phyloP scores from a whole-genome alignment of 2,888 invertebrate species.

The Andricus curvator region DNA sequence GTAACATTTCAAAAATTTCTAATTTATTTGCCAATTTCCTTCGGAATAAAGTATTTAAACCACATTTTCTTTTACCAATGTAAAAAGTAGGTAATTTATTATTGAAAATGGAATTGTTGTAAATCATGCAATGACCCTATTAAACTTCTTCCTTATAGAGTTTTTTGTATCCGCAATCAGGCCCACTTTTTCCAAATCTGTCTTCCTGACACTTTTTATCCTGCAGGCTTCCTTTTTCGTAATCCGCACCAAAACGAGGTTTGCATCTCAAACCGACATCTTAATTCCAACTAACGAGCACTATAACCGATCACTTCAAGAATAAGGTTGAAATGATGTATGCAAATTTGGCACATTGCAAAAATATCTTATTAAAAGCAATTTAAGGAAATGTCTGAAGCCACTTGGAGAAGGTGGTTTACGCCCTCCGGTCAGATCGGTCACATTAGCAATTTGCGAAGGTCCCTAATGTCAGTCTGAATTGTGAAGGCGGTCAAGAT shows the following conservation, averaged over 20 bases:
- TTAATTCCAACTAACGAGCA: slow-evolving; percentile 29
- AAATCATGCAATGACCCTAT: no score
- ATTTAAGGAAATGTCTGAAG: not conserved
- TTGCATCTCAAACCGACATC: slow-evolving; percentile 31
- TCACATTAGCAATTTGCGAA: slow-evolving; percentile 3
- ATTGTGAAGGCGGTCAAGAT: not conserved
- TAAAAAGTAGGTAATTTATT: no score
- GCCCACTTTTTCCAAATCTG: not conserved
- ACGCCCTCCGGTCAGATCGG: not conserved
- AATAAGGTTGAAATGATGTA: not conserved
- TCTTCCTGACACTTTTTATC: not conserved
- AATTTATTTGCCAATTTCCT: no score
- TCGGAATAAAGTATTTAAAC: no score
- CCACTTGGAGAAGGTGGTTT: not conserved
- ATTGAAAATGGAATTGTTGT: no score
- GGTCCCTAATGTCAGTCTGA: slow-evolving; percentile 2
- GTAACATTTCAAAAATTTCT: no score
- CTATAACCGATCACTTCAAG: slow-evolving; percentile 3
- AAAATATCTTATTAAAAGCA: slow-evolving; percentile 16
- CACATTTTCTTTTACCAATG: no score
- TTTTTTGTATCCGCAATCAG: not conserved
- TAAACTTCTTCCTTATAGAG: no score
- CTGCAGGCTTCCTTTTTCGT: slow-evolving; percentile 18
- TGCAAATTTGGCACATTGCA: slow-evolving; percentile 1
- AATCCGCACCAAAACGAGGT: slow-evolving; percentile 16